Percentiles rank a stretch among this genome's conserved stretches.
These are phyloP conservation scores for Drosophila pegasa DNA, from an alignment of 2,888 invertebrate genomes.

Conservation along the genomic window DNA sequence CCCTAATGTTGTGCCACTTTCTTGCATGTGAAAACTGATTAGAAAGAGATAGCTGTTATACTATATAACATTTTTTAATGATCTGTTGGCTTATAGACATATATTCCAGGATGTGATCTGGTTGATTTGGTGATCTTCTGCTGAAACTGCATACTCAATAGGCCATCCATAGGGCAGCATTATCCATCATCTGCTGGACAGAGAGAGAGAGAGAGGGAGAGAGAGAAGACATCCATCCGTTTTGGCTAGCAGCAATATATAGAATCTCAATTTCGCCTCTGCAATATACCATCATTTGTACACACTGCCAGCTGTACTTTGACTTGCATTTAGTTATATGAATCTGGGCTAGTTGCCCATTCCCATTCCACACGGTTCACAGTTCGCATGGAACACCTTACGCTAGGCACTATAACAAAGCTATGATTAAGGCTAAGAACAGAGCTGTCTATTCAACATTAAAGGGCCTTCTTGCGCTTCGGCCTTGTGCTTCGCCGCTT, in stretches of 20 bases:
- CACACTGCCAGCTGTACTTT: not conserved
- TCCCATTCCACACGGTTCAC: not conserved
- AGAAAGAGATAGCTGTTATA: conserved; percentile 6
- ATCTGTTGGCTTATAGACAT: not conserved
- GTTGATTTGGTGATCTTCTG: too few species aligned
- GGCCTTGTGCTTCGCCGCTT: conserved; percentile 57
- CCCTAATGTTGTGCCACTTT: not conserved
- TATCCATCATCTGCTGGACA: too few species aligned
- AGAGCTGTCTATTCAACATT: conserved; percentile 11
- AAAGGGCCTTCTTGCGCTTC: conserved; percentile 31
- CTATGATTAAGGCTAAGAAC: conserved; percentile 3
- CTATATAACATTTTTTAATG: not conserved
- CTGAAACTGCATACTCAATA: too few species aligned
- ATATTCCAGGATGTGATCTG: too few species aligned
- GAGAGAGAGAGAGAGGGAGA: too few species aligned
- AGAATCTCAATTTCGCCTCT: too few species aligned
- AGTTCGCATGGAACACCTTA: conserved; percentile 1
- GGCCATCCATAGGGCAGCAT: too few species aligned
- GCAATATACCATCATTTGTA: not conserved
- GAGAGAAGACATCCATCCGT: too few species aligned
- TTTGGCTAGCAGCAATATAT: too few species aligned
- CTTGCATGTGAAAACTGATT: not conserved
- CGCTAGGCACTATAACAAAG: conserved; percentile 3
- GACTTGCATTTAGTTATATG: conserved; percentile 1
- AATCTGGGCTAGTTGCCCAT: too few species aligned